phyloP scores from a whole-genome alignment of 2,888 invertebrate species.

The Nebria salina region DNA sequence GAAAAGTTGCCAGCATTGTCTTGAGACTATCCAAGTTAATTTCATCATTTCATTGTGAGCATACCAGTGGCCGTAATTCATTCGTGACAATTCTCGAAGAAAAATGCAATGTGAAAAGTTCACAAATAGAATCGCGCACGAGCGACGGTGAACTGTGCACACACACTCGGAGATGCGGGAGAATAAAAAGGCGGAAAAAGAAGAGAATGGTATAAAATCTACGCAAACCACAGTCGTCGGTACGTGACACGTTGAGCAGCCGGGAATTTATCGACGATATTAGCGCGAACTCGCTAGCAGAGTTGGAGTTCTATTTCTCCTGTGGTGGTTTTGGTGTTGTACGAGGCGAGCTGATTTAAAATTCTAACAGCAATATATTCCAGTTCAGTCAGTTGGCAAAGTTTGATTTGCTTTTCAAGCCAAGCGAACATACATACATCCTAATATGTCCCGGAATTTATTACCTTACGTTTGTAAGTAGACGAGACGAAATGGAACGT shows the following conservation, averaged over 20 bases:
- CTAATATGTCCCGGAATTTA: constrained; percentile 42
- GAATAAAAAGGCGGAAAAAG: neutral
- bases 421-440: constrained; percentile 33
- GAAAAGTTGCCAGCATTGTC: neutral
- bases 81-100: neutral
- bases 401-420: constrained; percentile 41
- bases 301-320: constrained; percentile 2
- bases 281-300: constrained; percentile 30
- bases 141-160: neutral
- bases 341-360: constrained; percentile 37
- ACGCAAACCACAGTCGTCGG: constrained; percentile 22
- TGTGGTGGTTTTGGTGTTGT: neutral
- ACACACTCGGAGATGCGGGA: neutral
- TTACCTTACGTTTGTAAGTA: constrained; percentile 18
- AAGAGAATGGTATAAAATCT: constrained; percentile 17
- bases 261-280: constrained; percentile 42
- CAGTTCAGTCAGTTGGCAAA: constrained; percentile 40
- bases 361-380: constrained; percentile 46
- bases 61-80: neutral
- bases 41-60: neutral
- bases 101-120: constrained; percentile 36
- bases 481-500: constrained; percentile 18
- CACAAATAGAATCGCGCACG: constrained; percentile 30
- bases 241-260: constrained; percentile 19
- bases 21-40: neutral